Percentiles rank a stretch among this genome's conserved stretches.
Conservation (phyloP, 1,140 invertebrate genomes). For the Aphaenogaster rudis region DNA sequence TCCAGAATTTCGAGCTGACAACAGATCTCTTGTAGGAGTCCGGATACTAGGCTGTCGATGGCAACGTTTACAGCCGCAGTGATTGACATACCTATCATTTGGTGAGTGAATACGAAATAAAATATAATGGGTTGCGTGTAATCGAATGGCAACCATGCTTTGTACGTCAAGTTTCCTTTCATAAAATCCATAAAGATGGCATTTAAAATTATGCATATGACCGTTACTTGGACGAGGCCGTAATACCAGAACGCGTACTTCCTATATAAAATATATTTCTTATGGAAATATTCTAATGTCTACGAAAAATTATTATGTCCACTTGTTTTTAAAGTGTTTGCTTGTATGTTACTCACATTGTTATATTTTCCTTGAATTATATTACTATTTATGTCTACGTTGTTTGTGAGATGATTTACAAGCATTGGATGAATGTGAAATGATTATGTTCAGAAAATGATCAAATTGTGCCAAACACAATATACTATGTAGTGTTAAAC, state of each 20-base stretch:
- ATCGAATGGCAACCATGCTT: conserved; percentile 63
- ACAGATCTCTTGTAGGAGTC: conserved; percentile 63
- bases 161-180: conserved; percentile 25
- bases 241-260: conserved; percentile 18
- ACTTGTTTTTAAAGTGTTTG: not conserved
- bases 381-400: not conserved
- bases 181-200: conserved; percentile 21
- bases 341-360: not conserved
- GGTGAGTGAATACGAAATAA: conserved; percentile 49
- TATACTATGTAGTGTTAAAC: not conserved
- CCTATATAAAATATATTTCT: conserved; percentile 16
- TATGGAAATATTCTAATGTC: not conserved
- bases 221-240: not conserved
- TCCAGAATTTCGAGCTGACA: conserved; percentile 66
- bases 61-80: conserved; percentile 43
- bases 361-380: not conserved
- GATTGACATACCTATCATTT: conserved; percentile 36
- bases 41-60: conserved; percentile 57
- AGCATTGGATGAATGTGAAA: conserved; percentile 9
- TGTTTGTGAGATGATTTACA: conserved; percentile 12
- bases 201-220: conserved; percentile 13
- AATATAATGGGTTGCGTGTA: conserved; percentile 19
- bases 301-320: not conserved
- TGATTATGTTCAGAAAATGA: conserved; percentile 13
- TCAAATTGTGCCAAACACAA: not conserved